Conservation (phyloP, 1,140 invertebrate genomes). For the Rhopalosiphum maidis region DNA sequence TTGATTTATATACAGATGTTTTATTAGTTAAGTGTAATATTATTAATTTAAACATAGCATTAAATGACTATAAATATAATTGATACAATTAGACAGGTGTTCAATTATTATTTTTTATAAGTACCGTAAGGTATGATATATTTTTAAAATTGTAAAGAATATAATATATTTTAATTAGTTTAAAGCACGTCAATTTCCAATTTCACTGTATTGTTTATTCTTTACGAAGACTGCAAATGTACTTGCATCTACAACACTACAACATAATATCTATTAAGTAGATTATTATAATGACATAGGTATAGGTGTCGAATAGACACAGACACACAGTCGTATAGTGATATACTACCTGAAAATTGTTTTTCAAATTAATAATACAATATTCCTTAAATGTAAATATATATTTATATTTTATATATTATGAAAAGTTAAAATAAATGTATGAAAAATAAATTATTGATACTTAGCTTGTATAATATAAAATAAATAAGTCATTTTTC, state of each 20-base stretch:
- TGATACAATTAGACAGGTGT: background rate
- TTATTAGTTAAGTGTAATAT: background rate
- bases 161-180: background rate
- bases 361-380: background rate
- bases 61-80: background rate
- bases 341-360: background rate
- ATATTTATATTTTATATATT: background rate
- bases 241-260: background rate
- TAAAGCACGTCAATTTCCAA: background rate
- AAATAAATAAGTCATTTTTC: background rate
- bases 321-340: no score
- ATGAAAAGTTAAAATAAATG: background rate
- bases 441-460: background rate
- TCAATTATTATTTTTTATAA: background rate
- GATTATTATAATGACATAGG: background rate
- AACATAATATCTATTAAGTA: background rate
- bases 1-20: background rate
- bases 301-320: background rate
- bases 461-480: background rate
- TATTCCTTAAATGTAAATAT: background rate
- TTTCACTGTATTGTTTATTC: background rate
- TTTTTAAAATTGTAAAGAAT: background rate
- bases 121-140: background rate
- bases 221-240: background rate
- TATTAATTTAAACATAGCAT: background rate